phyloP scores from a whole-genome alignment of 2,888 invertebrate species.

The Azorinus chamasolen region DNA sequence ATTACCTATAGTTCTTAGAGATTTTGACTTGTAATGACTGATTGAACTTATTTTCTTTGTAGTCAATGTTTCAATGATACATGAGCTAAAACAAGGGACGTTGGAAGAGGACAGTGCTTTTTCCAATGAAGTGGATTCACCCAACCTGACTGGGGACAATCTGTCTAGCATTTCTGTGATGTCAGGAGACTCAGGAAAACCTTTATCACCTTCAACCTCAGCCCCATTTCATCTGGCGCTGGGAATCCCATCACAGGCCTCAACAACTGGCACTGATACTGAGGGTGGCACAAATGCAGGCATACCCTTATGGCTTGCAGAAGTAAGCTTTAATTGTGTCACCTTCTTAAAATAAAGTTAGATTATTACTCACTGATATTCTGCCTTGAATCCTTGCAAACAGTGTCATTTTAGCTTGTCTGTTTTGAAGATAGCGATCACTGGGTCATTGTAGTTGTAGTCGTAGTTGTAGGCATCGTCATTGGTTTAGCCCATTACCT shows the following conservation, averaged over 20 bases:
- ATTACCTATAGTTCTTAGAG: no score
- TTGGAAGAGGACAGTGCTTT: conserved; percentile 46
- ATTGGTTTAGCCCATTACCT: no score
- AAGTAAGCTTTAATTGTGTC: conserved; percentile 59
- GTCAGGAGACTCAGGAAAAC: conserved; percentile 66
- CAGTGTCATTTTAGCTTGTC: no score
- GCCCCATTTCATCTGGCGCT: conserved; percentile 33
- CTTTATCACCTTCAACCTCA: conserved; percentile 56
- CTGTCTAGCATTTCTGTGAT: conserved; percentile 6
- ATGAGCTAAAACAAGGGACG: no score
- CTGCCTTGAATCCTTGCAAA: no score
- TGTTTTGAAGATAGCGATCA: no score
- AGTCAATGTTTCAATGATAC: no score
- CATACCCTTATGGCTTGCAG: conserved; percentile 70
- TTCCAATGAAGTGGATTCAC: conserved; percentile 21
- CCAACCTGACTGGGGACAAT: conserved; percentile 26
- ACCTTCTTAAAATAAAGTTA: neutral
- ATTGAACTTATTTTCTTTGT: no score
- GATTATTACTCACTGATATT: no score
- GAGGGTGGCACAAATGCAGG: conserved; percentile 18
- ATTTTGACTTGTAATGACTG: no score
- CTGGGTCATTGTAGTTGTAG: no score
- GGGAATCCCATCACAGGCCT: conserved; percentile 9
- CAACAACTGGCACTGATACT: conserved; percentile 6
- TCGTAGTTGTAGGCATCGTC: no score